phyloP scores from a whole-genome alignment of 1,140 invertebrate species.

The Thaumatotibia leucotreta region DNA sequence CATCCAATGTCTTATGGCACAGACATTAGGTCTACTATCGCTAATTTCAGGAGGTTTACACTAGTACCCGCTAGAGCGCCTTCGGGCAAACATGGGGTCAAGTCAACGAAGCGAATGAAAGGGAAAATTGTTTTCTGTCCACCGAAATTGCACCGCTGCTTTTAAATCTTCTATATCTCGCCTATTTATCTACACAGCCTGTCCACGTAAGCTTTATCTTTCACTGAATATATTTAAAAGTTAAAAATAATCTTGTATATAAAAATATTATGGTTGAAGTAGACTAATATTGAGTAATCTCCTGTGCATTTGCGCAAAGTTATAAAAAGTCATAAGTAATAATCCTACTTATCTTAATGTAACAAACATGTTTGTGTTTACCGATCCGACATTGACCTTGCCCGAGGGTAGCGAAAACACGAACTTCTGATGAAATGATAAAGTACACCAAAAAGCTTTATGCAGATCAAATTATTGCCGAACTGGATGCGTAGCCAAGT shows the following conservation, averaged over 20 bases:
- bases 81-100: background rate
- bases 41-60: background rate
- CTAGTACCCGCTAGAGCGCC: background rate
- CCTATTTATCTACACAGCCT: background rate
- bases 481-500: too few relatives aligned
- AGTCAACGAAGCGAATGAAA: background rate
- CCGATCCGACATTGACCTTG: too few relatives aligned
- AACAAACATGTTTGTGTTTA: too few relatives aligned
- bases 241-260: background rate
- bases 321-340: too few relatives aligned
- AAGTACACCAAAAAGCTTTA: too few relatives aligned
- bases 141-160: background rate
- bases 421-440: too few relatives aligned
- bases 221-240: too few relatives aligned
- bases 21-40: background rate
- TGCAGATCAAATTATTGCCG: too few relatives aligned
- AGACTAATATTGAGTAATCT: background rate
- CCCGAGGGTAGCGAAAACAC: too few relatives aligned
- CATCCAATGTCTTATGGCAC: background rate
- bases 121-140: conserved; percentile 5
- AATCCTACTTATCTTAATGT: too few relatives aligned
- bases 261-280: background rate
- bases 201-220: background rate
- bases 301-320: background rate
- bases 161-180: background rate